Evolutionary conservation across 2,113 vertebrate species (phyloP).

Genomic region (Girardinichthys multiradiatus): DNA sequence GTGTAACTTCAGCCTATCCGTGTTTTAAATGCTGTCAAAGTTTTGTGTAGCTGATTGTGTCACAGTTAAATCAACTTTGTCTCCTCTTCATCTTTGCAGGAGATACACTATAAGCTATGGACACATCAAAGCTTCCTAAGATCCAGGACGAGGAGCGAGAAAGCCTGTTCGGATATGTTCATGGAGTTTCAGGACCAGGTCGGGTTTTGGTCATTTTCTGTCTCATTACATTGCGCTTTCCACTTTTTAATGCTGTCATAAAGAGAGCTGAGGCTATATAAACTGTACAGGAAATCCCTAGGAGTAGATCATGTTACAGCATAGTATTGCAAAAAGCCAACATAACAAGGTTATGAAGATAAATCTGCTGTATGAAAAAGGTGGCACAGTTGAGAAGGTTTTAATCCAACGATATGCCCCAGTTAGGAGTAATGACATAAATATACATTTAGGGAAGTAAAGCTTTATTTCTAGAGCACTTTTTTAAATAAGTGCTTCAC

Average conservation of each 20-base stretch:
- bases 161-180: conserved; percentile 88
- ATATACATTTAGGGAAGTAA: not conserved
- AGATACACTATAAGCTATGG: conserved; percentile 80
- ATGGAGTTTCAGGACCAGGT: conserved; percentile 95
- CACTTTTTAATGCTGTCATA: not conserved
- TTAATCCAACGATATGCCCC: no score
- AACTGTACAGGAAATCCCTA: no score
- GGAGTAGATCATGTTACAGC: no score
- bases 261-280: no score
- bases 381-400: no score
- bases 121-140: conserved; percentile 90
- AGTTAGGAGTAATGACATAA: not conserved
- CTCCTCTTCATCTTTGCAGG: conserved; percentile 20
- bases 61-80: not conserved
- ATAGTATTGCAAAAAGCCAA: no score
- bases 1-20: not conserved
- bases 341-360: not conserved
- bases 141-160: conserved; percentile 90
- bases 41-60: no score
- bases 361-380: not conserved
- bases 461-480: no score
- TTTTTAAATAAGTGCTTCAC: no score
- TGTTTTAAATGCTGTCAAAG: not conserved
- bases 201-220: conserved; percentile 45
- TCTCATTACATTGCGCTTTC: not conserved